A percentile compares a stretch with the other conserved stretches of the same genome.
phyloP scores from a whole-genome alignment of 2,113 vertebrate species.

The Tachysurus vachellii region DNA sequence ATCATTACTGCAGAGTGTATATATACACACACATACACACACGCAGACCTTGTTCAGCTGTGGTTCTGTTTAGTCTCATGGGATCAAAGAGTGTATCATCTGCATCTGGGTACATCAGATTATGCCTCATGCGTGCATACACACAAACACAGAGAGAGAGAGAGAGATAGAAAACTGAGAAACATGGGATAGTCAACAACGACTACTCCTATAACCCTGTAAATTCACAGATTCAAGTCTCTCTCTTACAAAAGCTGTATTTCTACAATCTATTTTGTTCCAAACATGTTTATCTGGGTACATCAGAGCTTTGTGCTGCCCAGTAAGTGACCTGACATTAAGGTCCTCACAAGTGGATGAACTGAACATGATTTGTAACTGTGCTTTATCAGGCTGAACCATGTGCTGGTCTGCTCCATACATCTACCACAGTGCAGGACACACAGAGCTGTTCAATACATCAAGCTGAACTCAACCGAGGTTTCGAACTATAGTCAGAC shows the following conservation, averaged over 20 bases:
- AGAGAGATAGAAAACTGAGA: not conserved
- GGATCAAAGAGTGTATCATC: conserved; percentile 30
- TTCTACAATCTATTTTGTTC: not conserved
- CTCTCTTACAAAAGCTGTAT: not conserved
- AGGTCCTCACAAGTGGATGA: not conserved
- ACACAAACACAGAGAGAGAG: not conserved
- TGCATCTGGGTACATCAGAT: conserved; percentile 38
- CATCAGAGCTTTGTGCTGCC: not conserved
- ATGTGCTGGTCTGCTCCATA: not conserved
- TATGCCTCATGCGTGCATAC: not conserved
- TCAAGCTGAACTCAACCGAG: not conserved
- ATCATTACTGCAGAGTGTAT: not conserved
- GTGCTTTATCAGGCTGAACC: conserved; percentile 13
- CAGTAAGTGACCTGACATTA: not conserved
- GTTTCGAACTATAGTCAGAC: not conserved
- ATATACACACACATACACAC: conserved; percentile 16
- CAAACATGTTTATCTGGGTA: not conserved
- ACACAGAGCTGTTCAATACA: not conserved
- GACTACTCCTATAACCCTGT: not conserved
- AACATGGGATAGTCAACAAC: not conserved
- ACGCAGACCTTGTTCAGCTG: conserved; percentile 22
- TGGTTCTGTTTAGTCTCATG: conserved; percentile 34
- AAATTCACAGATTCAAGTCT: not conserved
- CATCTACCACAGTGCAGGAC: not conserved
- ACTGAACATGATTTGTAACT: conserved; percentile 1